A percentile compares a stretch with the other conserved stretches of the same genome.
Conservation (phyloP, 1,140 invertebrate genomes). For the Lepidurus arcticus region DNA sequence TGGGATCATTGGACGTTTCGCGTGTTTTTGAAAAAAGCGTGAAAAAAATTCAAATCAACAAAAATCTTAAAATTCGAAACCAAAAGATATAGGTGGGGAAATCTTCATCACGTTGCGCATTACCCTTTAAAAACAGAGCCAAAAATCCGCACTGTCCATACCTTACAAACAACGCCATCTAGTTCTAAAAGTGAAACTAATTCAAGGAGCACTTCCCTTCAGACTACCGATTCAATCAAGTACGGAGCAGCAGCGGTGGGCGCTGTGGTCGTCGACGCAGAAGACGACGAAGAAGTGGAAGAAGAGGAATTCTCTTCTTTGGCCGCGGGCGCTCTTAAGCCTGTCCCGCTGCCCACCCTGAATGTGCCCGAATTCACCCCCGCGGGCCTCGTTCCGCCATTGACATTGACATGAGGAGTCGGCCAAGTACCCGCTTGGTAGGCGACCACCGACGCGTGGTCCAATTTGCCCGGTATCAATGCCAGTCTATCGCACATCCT, state of each 20-base stretch:
- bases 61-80: too few relatives aligned
- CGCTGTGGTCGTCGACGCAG: not conserved
- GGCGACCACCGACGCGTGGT: slow-evolving; percentile 82
- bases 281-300: not conserved
- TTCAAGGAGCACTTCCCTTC: not conserved
- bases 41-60: too few relatives aligned
- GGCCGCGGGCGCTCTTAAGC: not conserved
- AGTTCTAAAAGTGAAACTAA: not conserved
- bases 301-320: not conserved
- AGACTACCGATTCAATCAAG: slow-evolving; percentile 4
- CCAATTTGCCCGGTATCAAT: slow-evolving; percentile 81
- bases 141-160: too few relatives aligned
- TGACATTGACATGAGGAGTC: not conserved
- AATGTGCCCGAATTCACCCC: not conserved
- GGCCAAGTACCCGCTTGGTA: slow-evolving; percentile 58
- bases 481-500: slow-evolving; percentile 65
- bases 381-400: not conserved
- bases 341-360: not conserved
- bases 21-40: not conserved
- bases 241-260: not conserved
- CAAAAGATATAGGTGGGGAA: too few relatives aligned
- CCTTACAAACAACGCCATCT: too few relatives aligned
- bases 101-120: too few relatives aligned
- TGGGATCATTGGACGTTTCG: not conserved
- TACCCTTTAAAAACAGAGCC: too few relatives aligned